phyloP scores from a whole-genome alignment of 2,113 vertebrate species.

The Echinops telfairi region DNA sequence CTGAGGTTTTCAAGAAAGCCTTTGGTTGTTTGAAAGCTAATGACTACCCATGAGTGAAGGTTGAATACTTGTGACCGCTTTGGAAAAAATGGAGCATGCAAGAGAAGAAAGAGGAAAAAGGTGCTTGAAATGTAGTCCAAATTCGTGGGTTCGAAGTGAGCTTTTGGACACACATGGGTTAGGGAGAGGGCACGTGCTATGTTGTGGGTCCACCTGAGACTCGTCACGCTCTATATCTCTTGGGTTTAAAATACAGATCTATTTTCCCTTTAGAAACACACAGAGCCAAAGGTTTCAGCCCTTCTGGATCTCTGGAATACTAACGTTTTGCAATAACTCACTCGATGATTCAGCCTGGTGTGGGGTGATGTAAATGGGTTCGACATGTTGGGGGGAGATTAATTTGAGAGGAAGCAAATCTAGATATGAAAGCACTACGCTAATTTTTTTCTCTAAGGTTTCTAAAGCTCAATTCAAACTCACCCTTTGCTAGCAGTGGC shows the following conservation, averaged over 20 bases:
- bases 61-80: slow-evolving; percentile 28
- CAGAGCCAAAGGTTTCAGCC: slow-evolving; percentile 23
- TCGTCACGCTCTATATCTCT: slow-evolving; percentile 28
- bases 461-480: slow-evolving; percentile 78
- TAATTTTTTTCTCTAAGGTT: slow-evolving; percentile 76
- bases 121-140: background rate
- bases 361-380: slow-evolving; percentile 32
- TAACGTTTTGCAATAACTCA: slow-evolving; percentile 6
- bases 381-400: slow-evolving; percentile 46
- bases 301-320: slow-evolving; percentile 20
- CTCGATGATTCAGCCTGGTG: slow-evolving; percentile 36
- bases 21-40: background rate
- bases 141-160: background rate
- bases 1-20: slow-evolving; percentile 45
- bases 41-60: slow-evolving; percentile 35
- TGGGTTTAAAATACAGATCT: slow-evolving; percentile 45
- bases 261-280: slow-evolving; percentile 46
- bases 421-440: slow-evolving; percentile 76
- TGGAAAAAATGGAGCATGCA: background rate
- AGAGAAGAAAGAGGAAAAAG: background rate
- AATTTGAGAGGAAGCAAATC: slow-evolving; percentile 78
- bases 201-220: background rate
- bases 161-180: too few relatives aligned
- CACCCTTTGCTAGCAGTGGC: slow-evolving; percentile 69
- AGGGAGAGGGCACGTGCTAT: background rate